These are phyloP conservation scores for Elephantulus edwardii DNA, from an alignment of 2,113 vertebrate genomes.

Conservation along the genomic window DNA sequence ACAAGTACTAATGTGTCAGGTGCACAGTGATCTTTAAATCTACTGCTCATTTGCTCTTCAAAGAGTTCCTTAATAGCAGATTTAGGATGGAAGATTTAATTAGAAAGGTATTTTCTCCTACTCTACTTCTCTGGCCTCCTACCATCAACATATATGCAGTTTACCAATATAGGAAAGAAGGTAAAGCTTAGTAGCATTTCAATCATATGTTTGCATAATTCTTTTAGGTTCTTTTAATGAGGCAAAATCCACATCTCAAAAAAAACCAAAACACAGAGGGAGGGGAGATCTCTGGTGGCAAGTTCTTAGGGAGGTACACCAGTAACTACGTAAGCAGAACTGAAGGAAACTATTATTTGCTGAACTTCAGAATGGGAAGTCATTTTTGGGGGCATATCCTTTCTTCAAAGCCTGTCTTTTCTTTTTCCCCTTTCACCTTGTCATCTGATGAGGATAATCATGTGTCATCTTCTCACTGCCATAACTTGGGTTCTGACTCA, in stretches of 20 bases:
- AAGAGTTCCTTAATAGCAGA: too few relatives aligned
- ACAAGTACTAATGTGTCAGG: neutral
- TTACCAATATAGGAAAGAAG: neutral
- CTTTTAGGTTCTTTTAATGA: constrained; percentile 18
- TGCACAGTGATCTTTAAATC: too few relatives aligned
- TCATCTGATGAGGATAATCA: constrained; percentile 5
- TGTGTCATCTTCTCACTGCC: too few relatives aligned
- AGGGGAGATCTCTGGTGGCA: too few relatives aligned
- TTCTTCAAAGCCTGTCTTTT: neutral
- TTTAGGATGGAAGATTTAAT: neutral
- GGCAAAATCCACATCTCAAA: neutral
- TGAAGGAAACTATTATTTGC: neutral
- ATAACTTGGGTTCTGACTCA: too few relatives aligned
- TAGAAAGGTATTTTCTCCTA: neutral
- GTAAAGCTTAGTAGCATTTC: neutral
- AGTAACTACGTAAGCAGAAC: too few relatives aligned
- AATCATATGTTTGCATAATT: neutral
- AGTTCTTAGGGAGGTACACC: too few relatives aligned
- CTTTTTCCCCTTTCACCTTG: neutral
- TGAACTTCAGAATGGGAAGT: constrained; percentile 12
- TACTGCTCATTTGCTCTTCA: too few relatives aligned
- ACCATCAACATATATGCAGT: neutral
- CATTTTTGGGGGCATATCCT: neutral
- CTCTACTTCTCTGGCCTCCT: neutral
- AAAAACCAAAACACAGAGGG: too few relatives aligned